Conservation (phyloP, 2,113 vertebrate genomes). For the Misgurnus mizolepis region DNA sequence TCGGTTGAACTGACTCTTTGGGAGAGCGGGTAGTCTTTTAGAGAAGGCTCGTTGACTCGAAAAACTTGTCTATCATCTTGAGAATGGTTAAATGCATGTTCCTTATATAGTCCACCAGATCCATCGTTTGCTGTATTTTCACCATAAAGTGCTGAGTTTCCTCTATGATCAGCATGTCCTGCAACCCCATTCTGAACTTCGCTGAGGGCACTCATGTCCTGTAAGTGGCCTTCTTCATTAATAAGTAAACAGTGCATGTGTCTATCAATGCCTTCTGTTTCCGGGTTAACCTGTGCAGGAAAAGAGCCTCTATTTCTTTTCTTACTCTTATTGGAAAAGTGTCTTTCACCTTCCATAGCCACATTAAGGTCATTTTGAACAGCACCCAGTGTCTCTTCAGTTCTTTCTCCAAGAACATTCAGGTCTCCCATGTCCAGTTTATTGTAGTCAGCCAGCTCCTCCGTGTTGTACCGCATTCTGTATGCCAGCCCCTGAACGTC, state of each 20-base stretch:
- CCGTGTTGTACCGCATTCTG: conserved; percentile 63
- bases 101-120: conserved; percentile 55
- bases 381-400: conserved; percentile 59
- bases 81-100: conserved; percentile 51
- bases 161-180: conserved; percentile 56
- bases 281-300: conserved; percentile 52
- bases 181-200: conserved; percentile 48
- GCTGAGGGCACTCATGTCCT: conserved; percentile 64
- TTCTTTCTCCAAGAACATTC: conserved; percentile 58
- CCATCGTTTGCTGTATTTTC: conserved; percentile 44
- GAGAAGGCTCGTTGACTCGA: conserved; percentile 54
- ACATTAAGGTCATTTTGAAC: conserved; percentile 57
- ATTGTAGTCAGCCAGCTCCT: conserved; percentile 63
- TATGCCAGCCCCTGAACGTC: conserved; percentile 61
- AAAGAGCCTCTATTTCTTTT: conserved; percentile 17
- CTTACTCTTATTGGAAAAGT: conserved; percentile 46
- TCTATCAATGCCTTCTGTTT: conserved; percentile 64
- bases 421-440: conserved; percentile 65
- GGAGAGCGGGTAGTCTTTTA: conserved; percentile 65
- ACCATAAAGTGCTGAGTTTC: conserved; percentile 46
- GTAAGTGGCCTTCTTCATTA: conserved; percentile 75
- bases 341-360: conserved; percentile 55
- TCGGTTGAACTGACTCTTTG: conserved; percentile 58
- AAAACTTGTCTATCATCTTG: conserved; percentile 56
- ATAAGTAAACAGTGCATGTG: conserved; percentile 74